A percentile compares a stretch with the other conserved stretches of the same genome.
Evolutionary conservation across 1,140 invertebrate genomes (phyloP).

Genomic region (Eciton burchellii): DNA sequence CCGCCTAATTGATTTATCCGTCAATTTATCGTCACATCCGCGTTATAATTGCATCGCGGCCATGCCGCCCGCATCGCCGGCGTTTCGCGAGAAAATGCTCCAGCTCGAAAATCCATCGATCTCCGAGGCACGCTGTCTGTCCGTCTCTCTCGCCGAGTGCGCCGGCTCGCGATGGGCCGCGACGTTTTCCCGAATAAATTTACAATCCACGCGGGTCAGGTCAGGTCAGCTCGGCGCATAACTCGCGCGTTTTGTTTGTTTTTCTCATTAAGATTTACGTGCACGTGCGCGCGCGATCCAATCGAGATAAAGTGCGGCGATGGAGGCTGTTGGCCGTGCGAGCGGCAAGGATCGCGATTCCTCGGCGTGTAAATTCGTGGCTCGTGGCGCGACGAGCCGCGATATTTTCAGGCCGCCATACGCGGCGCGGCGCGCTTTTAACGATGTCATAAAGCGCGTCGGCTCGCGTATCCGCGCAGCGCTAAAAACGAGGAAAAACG

Average conservation of each 20-base stretch:
- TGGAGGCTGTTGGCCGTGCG: conserved; percentile 17
- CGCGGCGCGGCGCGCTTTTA: conserved; percentile 34
- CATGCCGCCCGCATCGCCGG: neutral
- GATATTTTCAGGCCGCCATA: conserved; percentile 42
- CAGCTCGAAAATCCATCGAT: neutral
- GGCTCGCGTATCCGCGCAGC: conserved; percentile 11
- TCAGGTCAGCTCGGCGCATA: conserved; percentile 38
- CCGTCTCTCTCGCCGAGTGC: too few species aligned
- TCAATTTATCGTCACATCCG: neutral
- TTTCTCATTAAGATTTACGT: conserved; percentile 30
- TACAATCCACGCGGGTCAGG: conserved; percentile 13
- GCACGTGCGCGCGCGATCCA: conserved; percentile 35
- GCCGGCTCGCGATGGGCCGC: neutral
- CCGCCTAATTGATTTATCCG: conserved; percentile 22
- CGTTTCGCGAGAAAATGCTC: conserved; percentile 1
- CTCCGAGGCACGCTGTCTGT: neutral
- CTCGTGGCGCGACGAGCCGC: conserved; percentile 16
- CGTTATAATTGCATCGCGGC: neutral
- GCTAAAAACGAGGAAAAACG: conserved; percentile 22
- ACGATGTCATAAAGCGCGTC: conserved; percentile 54
- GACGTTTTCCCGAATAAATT: conserved; percentile 53
- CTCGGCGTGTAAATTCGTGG: conserved; percentile 54
- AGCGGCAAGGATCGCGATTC: conserved; percentile 40
- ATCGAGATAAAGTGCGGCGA: conserved; percentile 51
- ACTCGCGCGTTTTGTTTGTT: conserved; percentile 18